These are phyloP conservation scores for Bagarius yarrelli DNA, from an alignment of 2,113 vertebrate genomes.

Conservation along the genomic window DNA sequence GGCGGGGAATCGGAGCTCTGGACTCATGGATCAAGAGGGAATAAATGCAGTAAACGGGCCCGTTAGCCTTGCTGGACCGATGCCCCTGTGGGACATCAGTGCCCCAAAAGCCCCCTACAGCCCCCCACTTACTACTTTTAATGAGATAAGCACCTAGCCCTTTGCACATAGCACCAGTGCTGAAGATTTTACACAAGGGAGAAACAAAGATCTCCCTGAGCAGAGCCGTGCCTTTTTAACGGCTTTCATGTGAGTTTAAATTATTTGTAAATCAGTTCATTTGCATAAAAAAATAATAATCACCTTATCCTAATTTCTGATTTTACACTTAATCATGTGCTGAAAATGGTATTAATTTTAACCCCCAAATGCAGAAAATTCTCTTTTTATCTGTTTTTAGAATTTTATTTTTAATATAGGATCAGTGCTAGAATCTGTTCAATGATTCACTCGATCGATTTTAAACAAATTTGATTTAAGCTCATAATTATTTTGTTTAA, in stretches of 20 bases:
- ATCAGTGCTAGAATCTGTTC: background rate
- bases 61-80: slow-evolving; percentile 30
- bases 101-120: slow-evolving; percentile 35
- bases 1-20: slow-evolving; percentile 74
- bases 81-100: slow-evolving; percentile 29
- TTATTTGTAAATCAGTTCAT: background rate
- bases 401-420: background rate
- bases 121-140: slow-evolving; percentile 23
- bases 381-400: background rate
- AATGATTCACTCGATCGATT: background rate
- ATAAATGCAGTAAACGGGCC: slow-evolving; percentile 30
- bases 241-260: background rate
- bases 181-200: slow-evolving; percentile 36
- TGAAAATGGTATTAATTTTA: background rate
- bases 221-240: background rate
- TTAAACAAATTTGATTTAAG: too few species aligned
- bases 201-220: slow-evolving; percentile 16
- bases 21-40: slow-evolving; percentile 74
- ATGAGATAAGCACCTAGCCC: slow-evolving; percentile 42
- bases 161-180: slow-evolving; percentile 32
- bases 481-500: background rate
- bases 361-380: background rate
- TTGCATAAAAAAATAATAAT: background rate
- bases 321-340: background rate
- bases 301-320: background rate